phyloP scores from a whole-genome alignment of 2,113 vertebrate genomes.

The Sphaerodactylus townsendi region DNA sequence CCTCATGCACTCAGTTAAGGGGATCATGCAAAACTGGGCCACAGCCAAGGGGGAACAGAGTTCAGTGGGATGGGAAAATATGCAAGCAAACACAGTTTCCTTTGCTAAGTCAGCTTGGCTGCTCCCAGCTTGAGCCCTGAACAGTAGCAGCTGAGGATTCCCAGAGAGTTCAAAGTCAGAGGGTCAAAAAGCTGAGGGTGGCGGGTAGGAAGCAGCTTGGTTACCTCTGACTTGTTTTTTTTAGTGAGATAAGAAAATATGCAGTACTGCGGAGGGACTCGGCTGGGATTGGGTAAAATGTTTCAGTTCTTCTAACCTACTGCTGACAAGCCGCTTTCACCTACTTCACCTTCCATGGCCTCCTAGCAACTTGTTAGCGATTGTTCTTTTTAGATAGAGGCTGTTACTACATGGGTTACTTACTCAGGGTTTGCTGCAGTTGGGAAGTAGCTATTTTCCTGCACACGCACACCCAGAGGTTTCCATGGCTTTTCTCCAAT shows the following conservation, averaged over 20 bases:
- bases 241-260: not conserved
- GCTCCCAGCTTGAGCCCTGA: not conserved
- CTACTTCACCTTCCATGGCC: not conserved
- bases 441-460: no score
- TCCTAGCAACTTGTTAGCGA: not conserved
- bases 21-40: not conserved
- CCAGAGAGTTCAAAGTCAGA: conserved; percentile 11
- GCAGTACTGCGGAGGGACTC: not conserved
- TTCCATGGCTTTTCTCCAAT: no score
- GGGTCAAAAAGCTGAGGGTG: not conserved
- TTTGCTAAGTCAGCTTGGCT: not conserved
- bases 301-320: not conserved
- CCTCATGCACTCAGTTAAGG: not conserved
- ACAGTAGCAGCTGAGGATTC: conserved; percentile 18
- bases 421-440: no score
- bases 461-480: no score
- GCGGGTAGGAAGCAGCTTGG: not conserved
- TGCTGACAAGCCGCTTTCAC: not conserved
- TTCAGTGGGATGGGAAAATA: not conserved
- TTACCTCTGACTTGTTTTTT: not conserved
- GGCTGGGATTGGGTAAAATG: not conserved
- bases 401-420: no score
- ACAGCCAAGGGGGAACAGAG: not conserved
- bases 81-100: not conserved
- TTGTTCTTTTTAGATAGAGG: not conserved